Base-by-base conservation (phyloP, 92 coral and sea anemone species). In the Nematostella vectensis region DNA sequence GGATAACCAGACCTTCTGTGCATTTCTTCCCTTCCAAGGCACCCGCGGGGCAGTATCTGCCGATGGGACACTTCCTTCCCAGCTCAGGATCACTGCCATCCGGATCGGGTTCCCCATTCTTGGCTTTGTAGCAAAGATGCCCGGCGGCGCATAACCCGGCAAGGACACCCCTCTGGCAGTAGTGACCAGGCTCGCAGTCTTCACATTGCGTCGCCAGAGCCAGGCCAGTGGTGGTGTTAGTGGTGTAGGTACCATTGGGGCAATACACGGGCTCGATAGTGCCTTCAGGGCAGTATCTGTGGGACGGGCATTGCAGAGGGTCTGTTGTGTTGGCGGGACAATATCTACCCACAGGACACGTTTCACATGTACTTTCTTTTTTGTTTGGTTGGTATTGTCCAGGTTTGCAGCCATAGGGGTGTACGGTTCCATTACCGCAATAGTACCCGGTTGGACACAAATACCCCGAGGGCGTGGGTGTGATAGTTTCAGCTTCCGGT, bases 221-320 rank as follows among this genome's bases (percentile, higher is more conserved):
- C 31, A 91, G 73, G 25, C 81, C 95, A 19, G 82, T 70, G 0
- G 61, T 80, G 26, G 69, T 50, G 26, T 2, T 37, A 48, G 58
- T 23, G 13, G 96, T 89, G 61, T 56, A 82, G 22, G 98, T 91
- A 10, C 98, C 98, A 54, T 77, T 86, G 1, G 98, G 98, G 57
- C 98, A 91, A 36, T 81, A 72, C 16, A 68, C 72, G 2, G 98
- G 98, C 6, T 65, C 80, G 15, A 72, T 63, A 4, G 93, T 82
- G 25, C 87, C 78, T 8, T 65, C 79, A 0, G 76, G 78, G 26
- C 98, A 91, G 77, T 77, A 86, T 25, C 53, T 63, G 54, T 78
- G 79, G 9, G 84, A 54, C 23, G 96, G 96, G 75, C 98, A 91
- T 8, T 75, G 72, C 29, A 65, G 49, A 22, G 98, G 96, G 17